Evolutionary conservation across 2,888 invertebrate genomes (phyloP).

Genomic region (Lasioglossum vierecki): DNA sequence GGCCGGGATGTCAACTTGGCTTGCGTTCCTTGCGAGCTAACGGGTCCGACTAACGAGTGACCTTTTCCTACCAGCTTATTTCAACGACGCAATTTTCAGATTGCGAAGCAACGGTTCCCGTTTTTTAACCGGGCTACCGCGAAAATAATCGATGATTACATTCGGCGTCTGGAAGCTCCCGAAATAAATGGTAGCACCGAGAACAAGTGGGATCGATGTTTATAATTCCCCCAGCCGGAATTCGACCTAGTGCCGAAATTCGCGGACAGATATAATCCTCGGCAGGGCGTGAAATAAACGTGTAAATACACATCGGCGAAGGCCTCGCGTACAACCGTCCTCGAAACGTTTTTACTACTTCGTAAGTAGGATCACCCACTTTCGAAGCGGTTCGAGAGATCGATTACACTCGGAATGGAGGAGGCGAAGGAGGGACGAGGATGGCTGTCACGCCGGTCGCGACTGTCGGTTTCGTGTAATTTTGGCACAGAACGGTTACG

Average conservation of each 20-base stretch:
- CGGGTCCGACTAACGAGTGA: neutral
- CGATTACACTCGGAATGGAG: constrained; percentile 30
- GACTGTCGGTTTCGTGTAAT: constrained; percentile 10
- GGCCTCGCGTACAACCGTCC: neutral
- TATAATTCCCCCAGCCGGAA: neutral
- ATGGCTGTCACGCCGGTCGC: neutral
- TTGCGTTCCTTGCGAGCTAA: neutral
- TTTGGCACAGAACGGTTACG: constrained; percentile 19
- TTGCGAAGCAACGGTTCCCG: neutral
- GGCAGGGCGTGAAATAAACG: neutral
- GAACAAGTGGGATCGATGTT: neutral
- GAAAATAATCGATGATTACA: neutral
- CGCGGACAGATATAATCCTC: neutral
- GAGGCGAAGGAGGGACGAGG: neutral
- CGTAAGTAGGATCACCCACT: constrained; percentile 30
- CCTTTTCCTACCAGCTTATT: neutral
- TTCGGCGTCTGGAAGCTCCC: neutral
- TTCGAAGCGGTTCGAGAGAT: constrained; percentile 25
- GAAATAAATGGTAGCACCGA: neutral
- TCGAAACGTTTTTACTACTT: constrained; percentile 16
- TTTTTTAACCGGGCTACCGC: neutral
- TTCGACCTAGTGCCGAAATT: neutral
- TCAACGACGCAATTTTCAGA: neutral
- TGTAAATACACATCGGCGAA: neutral
- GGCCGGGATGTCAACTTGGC: neutral